phyloP scores from a whole-genome alignment of 2,888 invertebrate species.

The Tupiocoris notatus region DNA sequence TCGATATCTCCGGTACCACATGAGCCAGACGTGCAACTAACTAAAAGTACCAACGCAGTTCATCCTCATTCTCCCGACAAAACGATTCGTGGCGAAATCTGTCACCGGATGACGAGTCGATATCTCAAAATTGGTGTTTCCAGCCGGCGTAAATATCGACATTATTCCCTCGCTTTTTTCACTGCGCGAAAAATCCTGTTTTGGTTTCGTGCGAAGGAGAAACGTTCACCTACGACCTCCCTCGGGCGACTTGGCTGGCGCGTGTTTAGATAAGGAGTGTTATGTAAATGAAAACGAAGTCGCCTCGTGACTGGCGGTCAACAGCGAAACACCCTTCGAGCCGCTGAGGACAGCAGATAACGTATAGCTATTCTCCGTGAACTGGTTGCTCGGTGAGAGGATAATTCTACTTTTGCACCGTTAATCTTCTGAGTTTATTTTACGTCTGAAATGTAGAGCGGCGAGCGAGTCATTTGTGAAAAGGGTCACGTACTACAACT shows the following conservation, averaged over 20 bases:
- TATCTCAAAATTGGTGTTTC: too few species aligned
- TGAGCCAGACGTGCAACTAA: neutral
- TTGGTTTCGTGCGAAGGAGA: neutral
- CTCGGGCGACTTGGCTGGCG: neutral
- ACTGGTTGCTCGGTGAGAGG: neutral
- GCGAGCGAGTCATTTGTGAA: too few species aligned
- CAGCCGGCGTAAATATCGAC: too few species aligned
- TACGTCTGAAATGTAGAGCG: neutral
- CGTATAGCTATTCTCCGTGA: neutral
- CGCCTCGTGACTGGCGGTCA: neutral
- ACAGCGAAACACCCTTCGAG: neutral
- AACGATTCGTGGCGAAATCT: too few species aligned
- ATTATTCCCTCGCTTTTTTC: too few species aligned
- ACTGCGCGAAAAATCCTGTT: neutral
- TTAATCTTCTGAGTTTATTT: neutral
- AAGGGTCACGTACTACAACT: too few species aligned
- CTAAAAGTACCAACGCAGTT: too few species aligned
- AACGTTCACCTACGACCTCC: neutral
- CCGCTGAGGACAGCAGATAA: neutral
- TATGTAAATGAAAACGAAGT: neutral
- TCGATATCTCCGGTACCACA: neutral
- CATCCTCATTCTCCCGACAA: constrained; percentile 10
- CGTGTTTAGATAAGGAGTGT: neutral
- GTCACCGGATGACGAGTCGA: too few species aligned
- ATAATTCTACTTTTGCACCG: neutral